Evolutionary conservation across 2,888 invertebrate species (phyloP).

Genomic region (Phengaris alcon): DNA sequence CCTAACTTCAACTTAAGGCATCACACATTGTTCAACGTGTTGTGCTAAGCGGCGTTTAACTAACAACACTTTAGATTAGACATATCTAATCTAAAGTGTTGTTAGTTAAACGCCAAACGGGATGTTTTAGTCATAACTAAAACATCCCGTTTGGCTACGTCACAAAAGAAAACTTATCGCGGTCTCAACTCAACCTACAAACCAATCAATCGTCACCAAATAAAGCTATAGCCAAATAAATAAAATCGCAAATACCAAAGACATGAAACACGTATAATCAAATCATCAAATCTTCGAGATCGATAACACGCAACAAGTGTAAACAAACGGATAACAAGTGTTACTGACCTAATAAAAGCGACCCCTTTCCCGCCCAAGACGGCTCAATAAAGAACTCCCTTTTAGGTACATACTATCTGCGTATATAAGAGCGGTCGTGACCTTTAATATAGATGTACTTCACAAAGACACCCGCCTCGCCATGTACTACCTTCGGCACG

Average conservation of each 20-base stretch:
- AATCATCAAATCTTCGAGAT: constrained; percentile 33
- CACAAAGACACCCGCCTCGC: constrained; percentile 56
- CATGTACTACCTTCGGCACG: constrained; percentile 54
- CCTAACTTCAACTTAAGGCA: background rate
- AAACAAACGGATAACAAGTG: constrained; percentile 69
- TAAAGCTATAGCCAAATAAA: background rate
- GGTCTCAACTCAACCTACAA: too few relatives aligned
- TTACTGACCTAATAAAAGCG: constrained; percentile 76
- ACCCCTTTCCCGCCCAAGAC: constrained; percentile 73
- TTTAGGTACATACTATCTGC: constrained; percentile 64
- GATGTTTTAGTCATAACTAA: too few relatives aligned
- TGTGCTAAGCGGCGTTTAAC: background rate
- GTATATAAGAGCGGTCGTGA: constrained; percentile 73
- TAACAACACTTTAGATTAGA: too few relatives aligned
- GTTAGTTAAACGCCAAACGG: too few relatives aligned
- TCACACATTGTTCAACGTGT: background rate
- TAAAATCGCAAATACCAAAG: constrained; percentile 20
- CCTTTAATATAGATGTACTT: constrained; percentile 64
- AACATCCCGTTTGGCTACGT: too few relatives aligned
- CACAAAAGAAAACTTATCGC: too few relatives aligned
- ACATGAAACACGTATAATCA: constrained; percentile 30
- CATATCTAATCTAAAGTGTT: too few relatives aligned
- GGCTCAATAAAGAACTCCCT: constrained; percentile 77
- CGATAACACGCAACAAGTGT: constrained; percentile 51
- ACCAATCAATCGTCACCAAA: too few relatives aligned